phyloP scores from a whole-genome alignment of 1,140 invertebrate species.

The Drosophila burlai region DNA sequence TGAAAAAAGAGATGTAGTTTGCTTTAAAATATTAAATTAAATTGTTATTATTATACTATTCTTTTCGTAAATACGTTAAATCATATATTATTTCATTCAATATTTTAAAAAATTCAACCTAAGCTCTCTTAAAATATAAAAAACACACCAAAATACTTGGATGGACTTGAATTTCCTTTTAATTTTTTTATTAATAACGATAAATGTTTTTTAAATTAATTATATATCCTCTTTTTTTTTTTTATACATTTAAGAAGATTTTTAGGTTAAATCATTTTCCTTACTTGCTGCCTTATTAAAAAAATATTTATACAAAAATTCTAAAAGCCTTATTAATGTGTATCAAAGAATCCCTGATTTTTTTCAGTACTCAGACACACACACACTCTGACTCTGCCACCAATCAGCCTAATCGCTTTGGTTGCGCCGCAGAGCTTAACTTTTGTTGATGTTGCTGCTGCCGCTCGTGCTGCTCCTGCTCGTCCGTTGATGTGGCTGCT shows the following conservation, averaged over 20 bases:
- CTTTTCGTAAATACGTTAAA: no score
- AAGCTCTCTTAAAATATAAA: no score
- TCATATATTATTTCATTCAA: no score
- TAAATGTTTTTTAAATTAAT: no score
- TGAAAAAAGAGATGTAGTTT: not conserved
- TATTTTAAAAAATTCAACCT: no score
- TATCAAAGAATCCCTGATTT: not conserved
- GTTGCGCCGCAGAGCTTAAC: slow-evolving; percentile 78
- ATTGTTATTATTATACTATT: no score
- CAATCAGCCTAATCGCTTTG: slow-evolving; percentile 81
- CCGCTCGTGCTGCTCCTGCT: slow-evolving; percentile 2
- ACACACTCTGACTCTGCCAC: slow-evolving; percentile 27
- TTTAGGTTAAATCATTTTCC: no score
- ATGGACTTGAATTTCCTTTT: no score
- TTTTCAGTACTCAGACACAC: slow-evolving; percentile 9
- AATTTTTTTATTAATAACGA: no score
- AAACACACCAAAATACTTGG: no score
- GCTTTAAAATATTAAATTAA: no score
- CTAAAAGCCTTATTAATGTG: not conserved
- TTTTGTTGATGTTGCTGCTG: slow-evolving; percentile 58
- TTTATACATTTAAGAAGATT: not conserved
- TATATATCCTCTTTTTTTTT: not conserved
- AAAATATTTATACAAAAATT: not conserved
- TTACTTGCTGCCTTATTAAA: not conserved
- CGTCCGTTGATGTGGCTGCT: slow-evolving; percentile 19